Evolutionary conservation across 2,888 invertebrate genomes (phyloP).

Genomic region (Leucania comma): DNA sequence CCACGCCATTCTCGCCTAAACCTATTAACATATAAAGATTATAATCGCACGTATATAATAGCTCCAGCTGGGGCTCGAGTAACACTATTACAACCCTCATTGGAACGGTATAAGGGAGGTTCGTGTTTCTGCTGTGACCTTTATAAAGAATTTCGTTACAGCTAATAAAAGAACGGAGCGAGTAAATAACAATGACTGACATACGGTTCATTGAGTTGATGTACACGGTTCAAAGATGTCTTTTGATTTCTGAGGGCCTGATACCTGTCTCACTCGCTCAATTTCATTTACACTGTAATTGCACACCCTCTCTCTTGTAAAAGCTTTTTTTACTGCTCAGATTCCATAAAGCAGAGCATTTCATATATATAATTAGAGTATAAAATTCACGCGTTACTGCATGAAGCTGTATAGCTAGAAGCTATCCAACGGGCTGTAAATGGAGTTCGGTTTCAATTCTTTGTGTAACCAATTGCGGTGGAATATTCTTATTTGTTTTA

Average conservation of each 20-base stretch:
- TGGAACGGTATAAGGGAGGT: constrained; percentile 74
- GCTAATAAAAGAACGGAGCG: constrained; percentile 80
- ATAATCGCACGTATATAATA: constrained; percentile 51
- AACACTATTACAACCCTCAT: constrained; percentile 59
- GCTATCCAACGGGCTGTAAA: too few relatives aligned
- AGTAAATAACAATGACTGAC: constrained; percentile 53
- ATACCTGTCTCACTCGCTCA: constrained; percentile 13
- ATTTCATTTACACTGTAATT: constrained; percentile 33
- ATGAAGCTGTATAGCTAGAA: background rate
- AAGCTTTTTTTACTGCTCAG: constrained; percentile 3
- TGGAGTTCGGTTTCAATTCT: background rate
- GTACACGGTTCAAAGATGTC: constrained; percentile 20
- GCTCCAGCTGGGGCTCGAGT: constrained; percentile 32
- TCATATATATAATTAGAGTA: background rate
- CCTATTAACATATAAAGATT: constrained; percentile 53
- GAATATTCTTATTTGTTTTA: constrained; percentile 1
- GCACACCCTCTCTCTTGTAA: background rate
- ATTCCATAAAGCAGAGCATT: background rate
- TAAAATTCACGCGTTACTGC: background rate
- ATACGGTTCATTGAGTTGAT: constrained; percentile 44
- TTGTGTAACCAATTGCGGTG: background rate
- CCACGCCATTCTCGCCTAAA: constrained; percentile 40
- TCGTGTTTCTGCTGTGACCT: constrained; percentile 77
- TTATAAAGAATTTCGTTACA: constrained; percentile 78
- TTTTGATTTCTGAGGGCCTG: constrained; percentile 35